Evolutionary conservation across 92 coral and sea anemone genomes (phyloP).

Genomic region (Zoanthus sociatus): DNA sequence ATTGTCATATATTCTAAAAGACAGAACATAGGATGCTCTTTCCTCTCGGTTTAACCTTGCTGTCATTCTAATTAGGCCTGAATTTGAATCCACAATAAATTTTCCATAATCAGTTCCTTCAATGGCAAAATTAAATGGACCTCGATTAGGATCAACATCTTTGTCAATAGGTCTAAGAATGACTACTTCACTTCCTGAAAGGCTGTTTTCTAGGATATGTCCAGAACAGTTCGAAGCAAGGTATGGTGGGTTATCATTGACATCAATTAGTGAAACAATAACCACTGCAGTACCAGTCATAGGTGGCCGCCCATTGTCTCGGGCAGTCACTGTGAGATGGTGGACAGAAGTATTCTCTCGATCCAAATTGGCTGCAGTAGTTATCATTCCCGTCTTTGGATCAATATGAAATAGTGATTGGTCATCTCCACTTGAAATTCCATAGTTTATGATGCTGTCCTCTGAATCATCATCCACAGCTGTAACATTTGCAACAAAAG

Average conservation of each 20-base stretch:
- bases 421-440: constrained; percentile 75
- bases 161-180: constrained; percentile 79
- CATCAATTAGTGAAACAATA: constrained; percentile 74
- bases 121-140: constrained; percentile 81
- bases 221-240: constrained; percentile 76
- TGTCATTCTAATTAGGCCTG: constrained; percentile 75
- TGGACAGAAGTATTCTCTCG: constrained; percentile 77
- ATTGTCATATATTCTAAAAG: constrained; percentile 75
- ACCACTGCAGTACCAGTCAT: constrained; percentile 85
- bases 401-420: constrained; percentile 72
- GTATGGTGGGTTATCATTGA: constrained; percentile 92
- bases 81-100: constrained; percentile 68
- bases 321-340: constrained; percentile 83
- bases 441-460: constrained; percentile 61
- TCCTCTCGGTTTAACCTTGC: constrained; percentile 81
- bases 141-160: constrained; percentile 87
- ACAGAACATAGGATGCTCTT: constrained; percentile 63
- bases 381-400: constrained; percentile 66
- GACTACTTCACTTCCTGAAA: constrained; percentile 69
- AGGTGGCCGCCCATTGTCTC: constrained; percentile 84
- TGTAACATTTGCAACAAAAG: constrained; percentile 79
- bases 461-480: constrained; percentile 94
- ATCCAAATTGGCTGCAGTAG: constrained; percentile 77
- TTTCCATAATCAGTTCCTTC: constrained; percentile 71
- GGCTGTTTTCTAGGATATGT: constrained; percentile 75